Conservation (phyloP, 2,113 vertebrate genomes). For the Anseranas semipalmata region DNA sequence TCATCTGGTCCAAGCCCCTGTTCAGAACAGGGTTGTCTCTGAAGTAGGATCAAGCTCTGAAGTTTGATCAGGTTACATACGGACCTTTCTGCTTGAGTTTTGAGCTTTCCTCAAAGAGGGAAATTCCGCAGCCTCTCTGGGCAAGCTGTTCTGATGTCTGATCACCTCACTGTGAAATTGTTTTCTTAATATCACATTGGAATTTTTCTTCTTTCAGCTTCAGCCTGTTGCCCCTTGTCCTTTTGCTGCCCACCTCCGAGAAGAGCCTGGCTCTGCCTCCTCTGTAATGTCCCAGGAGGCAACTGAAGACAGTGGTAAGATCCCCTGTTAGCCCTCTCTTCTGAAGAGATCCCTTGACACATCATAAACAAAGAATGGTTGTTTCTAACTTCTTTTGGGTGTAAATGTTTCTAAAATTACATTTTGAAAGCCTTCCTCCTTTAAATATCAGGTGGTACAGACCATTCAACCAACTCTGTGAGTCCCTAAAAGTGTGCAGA, state of each 20-base stretch:
- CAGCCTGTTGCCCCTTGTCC: not conserved
- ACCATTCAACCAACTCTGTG: not conserved
- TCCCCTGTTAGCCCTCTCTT: not conserved
- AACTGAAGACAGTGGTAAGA: not conserved
- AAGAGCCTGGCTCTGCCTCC: not conserved
- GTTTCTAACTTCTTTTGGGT: not conserved
- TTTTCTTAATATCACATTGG: not conserved
- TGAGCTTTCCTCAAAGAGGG: not conserved
- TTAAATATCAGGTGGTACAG: not conserved
- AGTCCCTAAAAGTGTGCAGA: constrained; percentile 22
- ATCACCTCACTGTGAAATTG: not conserved
- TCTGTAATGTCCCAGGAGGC: rapidly evolving
- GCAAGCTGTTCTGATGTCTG: not conserved
- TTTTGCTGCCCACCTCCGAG: not conserved
- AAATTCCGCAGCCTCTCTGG: not conserved
- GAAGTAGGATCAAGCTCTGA: not conserved
- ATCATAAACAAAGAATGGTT: not conserved
- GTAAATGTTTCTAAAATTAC: not conserved
- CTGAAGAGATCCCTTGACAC: not conserved
- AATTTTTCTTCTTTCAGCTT: not conserved
- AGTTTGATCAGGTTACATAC: not conserved
- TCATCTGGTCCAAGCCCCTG: not conserved
- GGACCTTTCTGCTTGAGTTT: not conserved
- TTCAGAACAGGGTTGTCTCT: not conserved
- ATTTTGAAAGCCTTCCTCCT: not conserved